A percentile compares a stretch with the other conserved stretches of the same genome.
These are phyloP conservation scores for Indri indri DNA, from an alignment of 2,113 vertebrate genomes.

Conservation along the genomic window DNA sequence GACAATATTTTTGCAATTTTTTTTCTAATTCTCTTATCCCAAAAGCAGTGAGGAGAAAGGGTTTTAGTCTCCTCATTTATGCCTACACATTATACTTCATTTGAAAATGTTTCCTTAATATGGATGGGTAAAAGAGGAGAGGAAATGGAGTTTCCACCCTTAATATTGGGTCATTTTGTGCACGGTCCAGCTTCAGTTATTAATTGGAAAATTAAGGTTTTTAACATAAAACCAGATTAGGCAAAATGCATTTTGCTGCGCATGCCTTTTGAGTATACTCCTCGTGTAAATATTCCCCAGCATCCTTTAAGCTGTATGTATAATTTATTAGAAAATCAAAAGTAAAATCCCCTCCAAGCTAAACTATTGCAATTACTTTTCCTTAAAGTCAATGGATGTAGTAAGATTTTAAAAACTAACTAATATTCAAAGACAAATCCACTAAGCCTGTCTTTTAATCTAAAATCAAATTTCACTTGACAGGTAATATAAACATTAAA, in stretches of 20 bases:
- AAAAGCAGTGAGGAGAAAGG: constrained; percentile 27
- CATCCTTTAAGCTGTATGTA: background rate
- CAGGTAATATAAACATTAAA: constrained; percentile 21
- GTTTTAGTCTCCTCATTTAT: constrained; percentile 60
- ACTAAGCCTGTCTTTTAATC: background rate
- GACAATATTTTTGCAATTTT: background rate
- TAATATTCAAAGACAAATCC: background rate
- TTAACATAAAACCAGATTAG: constrained; percentile 46
- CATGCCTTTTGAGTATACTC: background rate
- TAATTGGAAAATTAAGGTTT: constrained; percentile 79
- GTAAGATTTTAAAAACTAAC: background rate
- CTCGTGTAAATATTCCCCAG: background rate
- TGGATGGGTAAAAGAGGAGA: constrained; percentile 53
- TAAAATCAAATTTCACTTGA: constrained; percentile 20
- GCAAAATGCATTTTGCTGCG: background rate
- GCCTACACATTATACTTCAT: constrained; percentile 50
- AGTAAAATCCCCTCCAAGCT: background rate
- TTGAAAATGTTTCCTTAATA: constrained; percentile 54
- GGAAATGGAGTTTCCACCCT: constrained; percentile 25
- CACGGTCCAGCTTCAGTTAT: constrained; percentile 64
- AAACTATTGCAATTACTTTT: constrained; percentile 38
- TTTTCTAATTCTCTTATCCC: background rate
- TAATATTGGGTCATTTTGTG: constrained; percentile 66
- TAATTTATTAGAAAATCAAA: constrained; percentile 18
- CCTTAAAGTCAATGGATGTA: background rate